These are phyloP conservation scores for Drosophila oshimai DNA, from an alignment of 1,140 invertebrate genomes.

Conservation along the genomic window DNA sequence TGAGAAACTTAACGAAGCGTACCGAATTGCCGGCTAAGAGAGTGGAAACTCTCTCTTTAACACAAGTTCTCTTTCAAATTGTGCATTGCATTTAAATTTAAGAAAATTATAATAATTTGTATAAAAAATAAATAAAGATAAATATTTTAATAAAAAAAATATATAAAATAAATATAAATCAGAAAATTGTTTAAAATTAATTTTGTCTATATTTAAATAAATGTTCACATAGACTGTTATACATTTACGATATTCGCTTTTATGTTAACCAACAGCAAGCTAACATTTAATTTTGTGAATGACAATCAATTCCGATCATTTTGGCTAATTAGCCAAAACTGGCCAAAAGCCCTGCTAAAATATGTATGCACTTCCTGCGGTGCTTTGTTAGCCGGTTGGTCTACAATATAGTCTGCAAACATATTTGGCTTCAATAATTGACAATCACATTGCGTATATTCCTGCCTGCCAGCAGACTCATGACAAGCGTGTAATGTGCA, in stretches of 20 bases:
- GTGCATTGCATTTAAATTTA: neutral
- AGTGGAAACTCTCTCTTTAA: neutral
- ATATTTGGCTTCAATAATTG: conserved; percentile 38
- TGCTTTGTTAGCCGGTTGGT: neutral
- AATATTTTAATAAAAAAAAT: neutral
- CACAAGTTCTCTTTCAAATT: neutral
- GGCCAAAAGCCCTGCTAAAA: conserved; percentile 42
- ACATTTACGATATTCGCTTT: conserved; percentile 19
- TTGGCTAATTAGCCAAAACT: conserved; percentile 45
- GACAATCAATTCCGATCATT: conserved; percentile 35
- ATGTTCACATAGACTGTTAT: neutral
- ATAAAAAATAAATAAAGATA: neutral
- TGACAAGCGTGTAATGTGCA: conserved; percentile 59
- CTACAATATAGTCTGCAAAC: too few species aligned
- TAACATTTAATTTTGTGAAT: neutral
- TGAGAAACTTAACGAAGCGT: neutral
- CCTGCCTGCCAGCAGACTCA: conserved; percentile 35
- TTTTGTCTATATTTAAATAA: neutral
- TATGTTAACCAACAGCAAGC: neutral
- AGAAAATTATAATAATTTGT: neutral
- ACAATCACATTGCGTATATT: conserved; percentile 49
- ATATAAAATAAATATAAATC: neutral
- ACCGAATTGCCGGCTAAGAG: conserved; percentile 1
- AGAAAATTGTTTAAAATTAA: neutral
- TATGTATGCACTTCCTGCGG: conserved; percentile 42